Percentiles rank a stretch among this genome's conserved stretches.
Conservation (phyloP, 2,888 invertebrate genomes). For the Campaea margaritaria region DNA sequence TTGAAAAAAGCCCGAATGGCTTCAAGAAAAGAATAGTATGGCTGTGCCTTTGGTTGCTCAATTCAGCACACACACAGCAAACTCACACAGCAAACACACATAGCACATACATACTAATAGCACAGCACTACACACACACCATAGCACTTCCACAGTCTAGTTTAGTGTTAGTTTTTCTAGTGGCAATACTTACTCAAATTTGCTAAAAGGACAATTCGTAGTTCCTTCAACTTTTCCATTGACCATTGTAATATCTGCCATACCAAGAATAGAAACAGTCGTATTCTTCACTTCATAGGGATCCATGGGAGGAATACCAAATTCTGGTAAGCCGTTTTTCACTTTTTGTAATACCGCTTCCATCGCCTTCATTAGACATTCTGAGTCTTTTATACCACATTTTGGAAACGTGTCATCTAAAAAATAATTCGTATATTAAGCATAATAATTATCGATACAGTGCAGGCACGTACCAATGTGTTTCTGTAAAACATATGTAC, state of each 20-base stretch:
- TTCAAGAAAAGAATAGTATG: no score
- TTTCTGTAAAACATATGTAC: no score
- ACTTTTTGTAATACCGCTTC: slow-evolving; percentile 4
- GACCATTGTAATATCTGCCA: slow-evolving; percentile 35
- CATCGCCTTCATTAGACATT: slow-evolving; percentile 31
- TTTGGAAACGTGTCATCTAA: slow-evolving; percentile 1
- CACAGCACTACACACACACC: no score
- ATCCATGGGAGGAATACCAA: slow-evolving; percentile 35
- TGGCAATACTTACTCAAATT: slow-evolving; percentile 23
- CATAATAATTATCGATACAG: no score
- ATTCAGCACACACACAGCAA: no score
- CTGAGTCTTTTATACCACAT: slow-evolving; percentile 38
- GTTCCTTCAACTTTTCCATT: slow-evolving; percentile 38
- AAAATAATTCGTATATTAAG: slow-evolving; percentile 11
- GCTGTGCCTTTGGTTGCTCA: no score
- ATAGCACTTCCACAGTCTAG: no score
- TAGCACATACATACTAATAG: no score
- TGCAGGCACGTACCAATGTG: no score
- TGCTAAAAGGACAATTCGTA: slow-evolving; percentile 26
- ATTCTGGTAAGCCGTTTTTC: slow-evolving; percentile 35
- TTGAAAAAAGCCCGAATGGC: no score
- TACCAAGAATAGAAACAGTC: slow-evolving; percentile 29
- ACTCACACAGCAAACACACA: no score
- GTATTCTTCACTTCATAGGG: slow-evolving; percentile 33
- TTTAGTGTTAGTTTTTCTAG: no score